Evolutionary conservation across 2,797 vertebrate species (phyloP), one percentile per base, ranked within the genome.

Genomic region (Pipistrellus kuhlii): DNA sequence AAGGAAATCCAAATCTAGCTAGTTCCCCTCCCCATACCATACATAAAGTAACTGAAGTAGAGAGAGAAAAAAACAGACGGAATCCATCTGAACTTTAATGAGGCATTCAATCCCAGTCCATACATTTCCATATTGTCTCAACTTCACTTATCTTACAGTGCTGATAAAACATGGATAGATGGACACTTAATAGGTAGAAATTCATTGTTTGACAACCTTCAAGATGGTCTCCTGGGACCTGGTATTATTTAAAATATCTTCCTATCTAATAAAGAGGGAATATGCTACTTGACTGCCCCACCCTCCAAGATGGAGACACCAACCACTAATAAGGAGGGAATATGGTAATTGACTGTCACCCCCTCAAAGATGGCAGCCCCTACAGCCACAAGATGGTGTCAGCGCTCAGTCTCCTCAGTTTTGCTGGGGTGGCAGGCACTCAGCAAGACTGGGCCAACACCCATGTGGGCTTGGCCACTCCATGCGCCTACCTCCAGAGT

Each of bases 1-100:
- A 76, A 73, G 88, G 46, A 89, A 95, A 77, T 91, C 35, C 59
- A 92, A 94, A 94, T 73, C 81, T 66, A 59, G 13, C 64, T 69
- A 21, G 8, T 78, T 78, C 94, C 73, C 59, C 12, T 88, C 64
- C 55, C 20, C 23, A 23, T 87, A 53, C 75, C n/a, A 72, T 32
- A 90, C 8, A 75, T 82, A 27, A 32, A 6, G 38, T 59, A 87
- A 88, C 17, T 62, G n/a, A 59, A 80, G 27, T 30, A 88, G 14
- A 87, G 21, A 13, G 12, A n/a, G 17, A 13, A 10, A 27, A 69
- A 57, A 25, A 59, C 18, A 77, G n/a, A 59, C 13, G 13, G 15
- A 91, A 88, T 66, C 44, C 46, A 84, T 82, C 35, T 77, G 53
- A 86, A 91, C 12, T 48, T 90, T 46, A 80, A 51, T 41, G 55